Base-by-base conservation (phyloP, 2,113 vertebrate genomes). In the Mus spicilegus region DNA sequence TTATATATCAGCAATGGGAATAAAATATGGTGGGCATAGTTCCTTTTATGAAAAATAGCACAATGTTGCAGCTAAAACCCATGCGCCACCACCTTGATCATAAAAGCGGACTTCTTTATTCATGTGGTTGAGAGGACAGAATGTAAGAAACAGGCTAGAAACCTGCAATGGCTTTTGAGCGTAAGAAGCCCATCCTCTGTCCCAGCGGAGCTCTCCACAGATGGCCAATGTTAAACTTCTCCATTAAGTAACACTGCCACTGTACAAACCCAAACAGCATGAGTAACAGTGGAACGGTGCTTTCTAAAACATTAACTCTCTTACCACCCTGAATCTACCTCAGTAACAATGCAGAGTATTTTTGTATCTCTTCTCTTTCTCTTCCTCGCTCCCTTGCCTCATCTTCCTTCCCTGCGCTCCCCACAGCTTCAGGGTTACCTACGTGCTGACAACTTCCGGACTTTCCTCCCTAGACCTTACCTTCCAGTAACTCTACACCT, bases 291-390 rank as follows among this genome's bases (percentile, higher is more conserved):
- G 80, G 69, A n/a, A 46, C 16, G 17, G 61, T 30, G 46, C 61
- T 46, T 49, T 85, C 77, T 80, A 78, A 92, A 96, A 91, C 77
- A 4, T 46, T 49, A 86, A 85, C 84, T 67, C 84, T 36, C 39
- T 51, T 7, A 1, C 13, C 54, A 56, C 24, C 33, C 70, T 58
- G 17, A 96, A 89, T 75, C 20, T 42, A 72, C 82, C 49, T 46
- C 42, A 75, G n/a, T 39, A 88, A 80, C 24, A 69, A 46, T 81
- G 81, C 56, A 58, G 13, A 85, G 36, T 61, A 12, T 17, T 26
- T n/a, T 36, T 24, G 63, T 7, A 49, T 24, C 78, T 39, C 65
- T 26, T 77, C 26, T 26, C 70, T 51, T 9, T 24, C 17, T 70
- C n/a, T 84, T 39, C n/a, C 10, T 73, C 33, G 36, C 22, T 13